phyloP scores from a whole-genome alignment of 2,113 vertebrate species.

The Coturnix japonica region DNA sequence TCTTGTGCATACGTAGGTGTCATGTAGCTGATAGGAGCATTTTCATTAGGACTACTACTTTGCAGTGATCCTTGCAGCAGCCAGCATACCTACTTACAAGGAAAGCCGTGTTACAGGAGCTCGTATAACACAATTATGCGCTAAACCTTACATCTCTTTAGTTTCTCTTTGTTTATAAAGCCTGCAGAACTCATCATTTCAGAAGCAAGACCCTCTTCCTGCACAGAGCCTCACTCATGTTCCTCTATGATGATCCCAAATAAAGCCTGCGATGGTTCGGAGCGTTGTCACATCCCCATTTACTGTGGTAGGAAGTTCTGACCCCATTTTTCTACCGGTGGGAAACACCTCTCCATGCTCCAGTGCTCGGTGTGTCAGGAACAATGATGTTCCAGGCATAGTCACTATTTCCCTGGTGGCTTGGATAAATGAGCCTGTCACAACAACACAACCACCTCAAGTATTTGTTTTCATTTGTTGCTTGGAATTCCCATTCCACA shows the following conservation, averaged over 20 bases:
- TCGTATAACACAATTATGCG: not conserved
- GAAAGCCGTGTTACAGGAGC: not conserved
- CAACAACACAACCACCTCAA: not conserved
- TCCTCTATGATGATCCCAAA: rapidly evolving
- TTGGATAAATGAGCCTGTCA: slow-evolving; percentile 36
- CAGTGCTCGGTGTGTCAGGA: slow-evolving; percentile 5
- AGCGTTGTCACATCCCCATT: not conserved
- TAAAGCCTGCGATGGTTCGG: not conserved
- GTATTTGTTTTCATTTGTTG: slow-evolving; percentile 50
- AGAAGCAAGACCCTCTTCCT: not conserved
- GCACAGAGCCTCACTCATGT: not conserved
- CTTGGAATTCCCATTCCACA: slow-evolving; percentile 23
- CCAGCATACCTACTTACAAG: not conserved
- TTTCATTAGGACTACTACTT: not conserved
- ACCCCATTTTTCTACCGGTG: slow-evolving; percentile 21
- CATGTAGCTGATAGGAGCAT: not conserved
- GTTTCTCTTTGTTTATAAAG: not conserved
- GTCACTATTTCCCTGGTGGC: slow-evolving; percentile 24
- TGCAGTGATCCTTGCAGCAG: not conserved
- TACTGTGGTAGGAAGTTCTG: not conserved
- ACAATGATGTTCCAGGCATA: slow-evolving; percentile 44
- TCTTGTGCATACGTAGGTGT: not conserved
- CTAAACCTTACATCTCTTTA: not conserved
- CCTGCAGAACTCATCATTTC: not conserved
- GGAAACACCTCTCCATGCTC: slow-evolving; percentile 20